Evolutionary conservation across 92 coral and sea anemone species (phyloP).

Genomic region (Porites divaricata): DNA sequence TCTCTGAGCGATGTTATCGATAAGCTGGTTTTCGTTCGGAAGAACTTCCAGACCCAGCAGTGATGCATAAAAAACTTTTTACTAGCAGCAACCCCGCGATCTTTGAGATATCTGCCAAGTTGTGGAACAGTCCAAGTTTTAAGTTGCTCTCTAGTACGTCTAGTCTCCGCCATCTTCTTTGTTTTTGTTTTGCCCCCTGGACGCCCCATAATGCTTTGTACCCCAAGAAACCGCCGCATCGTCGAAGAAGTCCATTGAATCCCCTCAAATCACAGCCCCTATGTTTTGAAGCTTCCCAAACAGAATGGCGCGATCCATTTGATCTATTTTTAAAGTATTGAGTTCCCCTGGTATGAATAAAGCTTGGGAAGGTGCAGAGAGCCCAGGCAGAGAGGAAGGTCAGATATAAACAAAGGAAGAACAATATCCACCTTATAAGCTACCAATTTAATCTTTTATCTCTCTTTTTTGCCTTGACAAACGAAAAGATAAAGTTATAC

Average conservation of each 20-base stretch:
- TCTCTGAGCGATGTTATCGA: slow-evolving; percentile 19
- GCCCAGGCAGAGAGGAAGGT: background rate
- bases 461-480: slow-evolving; percentile 15
- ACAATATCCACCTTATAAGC: slow-evolving; percentile 4
- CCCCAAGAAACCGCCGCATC: too few relatives aligned
- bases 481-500: slow-evolving; percentile 2
- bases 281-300: too few relatives aligned
- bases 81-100: background rate
- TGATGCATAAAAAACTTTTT: background rate
- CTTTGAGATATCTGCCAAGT: background rate
- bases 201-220: too few relatives aligned
- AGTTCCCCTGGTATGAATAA: too few relatives aligned
- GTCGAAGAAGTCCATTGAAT: too few relatives aligned
- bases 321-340: too few relatives aligned
- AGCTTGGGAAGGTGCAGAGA: background rate
- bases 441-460: slow-evolving; percentile 16
- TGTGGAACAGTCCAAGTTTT: background rate
- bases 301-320: too few relatives aligned
- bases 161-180: too few relatives aligned
- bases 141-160: background rate
- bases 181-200: too few relatives aligned
- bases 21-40: slow-evolving; percentile 2
- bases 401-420: background rate
- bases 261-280: too few relatives aligned
- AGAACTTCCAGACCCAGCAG: slow-evolving; percentile 29